These are phyloP conservation scores for Cheumatopsyche charites DNA, from an alignment of 1,140 invertebrate species.

Conservation along the genomic window DNA sequence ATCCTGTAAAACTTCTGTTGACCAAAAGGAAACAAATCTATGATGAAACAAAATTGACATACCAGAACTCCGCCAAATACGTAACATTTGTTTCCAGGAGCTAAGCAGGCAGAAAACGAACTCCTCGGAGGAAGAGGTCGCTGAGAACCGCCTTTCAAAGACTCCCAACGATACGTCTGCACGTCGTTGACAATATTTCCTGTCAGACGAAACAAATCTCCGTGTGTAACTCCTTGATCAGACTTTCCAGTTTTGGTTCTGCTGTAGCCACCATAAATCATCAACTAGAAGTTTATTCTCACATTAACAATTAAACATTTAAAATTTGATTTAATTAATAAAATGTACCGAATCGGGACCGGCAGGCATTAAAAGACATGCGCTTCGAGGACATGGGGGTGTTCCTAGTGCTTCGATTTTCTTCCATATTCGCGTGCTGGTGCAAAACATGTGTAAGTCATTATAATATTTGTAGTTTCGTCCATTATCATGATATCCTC, in stretches of 20 bases:
- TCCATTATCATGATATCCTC: constrained; percentile 90
- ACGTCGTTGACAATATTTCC: constrained; percentile 41
- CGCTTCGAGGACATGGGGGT: constrained; percentile 69
- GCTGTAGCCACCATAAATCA: constrained; percentile 89
- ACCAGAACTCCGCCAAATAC: constrained; percentile 62
- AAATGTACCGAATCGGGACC: constrained; percentile 53
- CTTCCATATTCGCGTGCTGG: constrained; percentile 81
- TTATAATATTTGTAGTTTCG: constrained; percentile 90
- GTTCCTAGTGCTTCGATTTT: constrained; percentile 73
- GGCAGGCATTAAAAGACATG: constrained; percentile 55
- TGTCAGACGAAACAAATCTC: constrained; percentile 79
- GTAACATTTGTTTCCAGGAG: constrained; percentile 67
- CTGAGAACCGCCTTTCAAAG: constrained; percentile 40
- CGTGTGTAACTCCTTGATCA: constrained; percentile 80
- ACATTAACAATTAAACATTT: no score
- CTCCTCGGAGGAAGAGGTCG: constrained; percentile 39
- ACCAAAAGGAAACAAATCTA: not conserved
- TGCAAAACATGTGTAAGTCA: constrained; percentile 83
- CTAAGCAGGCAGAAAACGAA: constrained; percentile 49
- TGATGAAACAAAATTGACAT: constrained; percentile 42
- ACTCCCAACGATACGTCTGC: constrained; percentile 48
- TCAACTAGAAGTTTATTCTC: constrained; percentile 63
- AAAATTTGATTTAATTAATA: constrained; percentile 9
- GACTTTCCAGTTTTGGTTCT: constrained; percentile 78
- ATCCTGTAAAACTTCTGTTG: constrained; percentile 65